A percentile compares a stretch with the other conserved stretches of the same genome.
phyloP scores from a whole-genome alignment of 1,140 invertebrate genomes.

The Charaxes varanes region DNA sequence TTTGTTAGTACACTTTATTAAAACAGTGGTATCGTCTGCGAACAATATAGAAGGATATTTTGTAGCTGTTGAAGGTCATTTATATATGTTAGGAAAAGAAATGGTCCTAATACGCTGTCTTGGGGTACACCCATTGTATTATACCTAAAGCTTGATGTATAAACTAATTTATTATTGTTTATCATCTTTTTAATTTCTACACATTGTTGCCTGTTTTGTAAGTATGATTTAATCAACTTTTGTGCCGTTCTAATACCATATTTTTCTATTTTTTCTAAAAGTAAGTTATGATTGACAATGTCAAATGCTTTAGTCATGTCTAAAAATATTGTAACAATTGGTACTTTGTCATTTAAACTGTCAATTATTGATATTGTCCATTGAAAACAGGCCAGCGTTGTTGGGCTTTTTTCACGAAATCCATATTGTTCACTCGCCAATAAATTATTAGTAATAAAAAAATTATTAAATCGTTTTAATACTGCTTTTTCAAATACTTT shows the following conservation, averaged over 20 bases:
- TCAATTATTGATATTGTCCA: slow-evolving; percentile 3
- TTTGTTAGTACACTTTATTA: too few relatives aligned
- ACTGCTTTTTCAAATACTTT: slow-evolving; percentile 14
- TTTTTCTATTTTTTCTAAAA: too few relatives aligned
- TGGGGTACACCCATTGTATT: too few relatives aligned
- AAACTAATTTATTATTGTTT: not conserved
- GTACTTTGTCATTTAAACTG: slow-evolving; percentile 1
- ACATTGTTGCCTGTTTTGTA: not conserved
- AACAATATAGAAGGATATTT: too few relatives aligned
- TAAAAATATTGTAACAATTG: slow-evolving; percentile 3
- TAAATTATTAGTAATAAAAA: slow-evolving; percentile 3
- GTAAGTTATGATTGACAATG: slow-evolving; percentile 3
- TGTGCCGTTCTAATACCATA: not conserved
- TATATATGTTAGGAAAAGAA: too few relatives aligned
- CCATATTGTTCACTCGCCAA: slow-evolving; percentile 9
- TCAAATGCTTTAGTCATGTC: slow-evolving; percentile 13
- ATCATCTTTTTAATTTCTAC: not conserved
- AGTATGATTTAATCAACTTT: not conserved
- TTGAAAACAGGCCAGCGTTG: slow-evolving; percentile 12
- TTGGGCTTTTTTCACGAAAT: slow-evolving; percentile 9
- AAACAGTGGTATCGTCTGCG: too few relatives aligned
- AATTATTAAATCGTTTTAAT: slow-evolving; percentile 2
- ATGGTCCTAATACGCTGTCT: too few relatives aligned
- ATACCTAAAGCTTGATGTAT: too few relatives aligned
- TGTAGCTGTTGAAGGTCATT: too few relatives aligned